A percentile compares a stretch with the other conserved stretches of the same genome.
Evolutionary conservation across 2,888 invertebrate genomes (phyloP).

Genomic region (Amiota minor): DNA sequence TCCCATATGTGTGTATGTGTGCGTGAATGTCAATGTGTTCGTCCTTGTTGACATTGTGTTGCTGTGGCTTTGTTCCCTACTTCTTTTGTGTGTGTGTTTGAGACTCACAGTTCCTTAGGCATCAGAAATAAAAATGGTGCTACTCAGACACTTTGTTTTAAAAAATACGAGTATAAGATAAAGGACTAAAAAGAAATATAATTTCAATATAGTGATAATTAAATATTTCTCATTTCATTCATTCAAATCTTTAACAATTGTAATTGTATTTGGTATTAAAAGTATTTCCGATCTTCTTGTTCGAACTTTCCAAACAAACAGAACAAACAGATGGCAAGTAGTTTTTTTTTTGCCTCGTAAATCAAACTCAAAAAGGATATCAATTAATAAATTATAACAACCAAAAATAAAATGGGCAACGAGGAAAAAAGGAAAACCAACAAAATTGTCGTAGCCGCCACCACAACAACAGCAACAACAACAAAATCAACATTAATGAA

Average conservation of each 20-base stretch:
- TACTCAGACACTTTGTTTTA: not conserved
- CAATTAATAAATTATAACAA: constrained; percentile 40
- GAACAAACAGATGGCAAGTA: no score
- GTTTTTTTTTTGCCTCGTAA: not conserved
- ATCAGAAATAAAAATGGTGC: constrained; percentile 34
- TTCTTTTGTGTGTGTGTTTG: no score
- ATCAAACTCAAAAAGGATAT: constrained; percentile 18
- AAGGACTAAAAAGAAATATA: no score
- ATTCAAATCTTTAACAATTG: no score
- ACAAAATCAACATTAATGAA: not conserved
- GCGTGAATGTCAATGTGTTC: constrained; percentile 21
- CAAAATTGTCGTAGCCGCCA: constrained; percentile 4
- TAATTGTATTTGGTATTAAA: no score
- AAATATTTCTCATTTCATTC: no score
- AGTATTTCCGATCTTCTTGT: no score
- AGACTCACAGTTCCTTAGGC: no score
- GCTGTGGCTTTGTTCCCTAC: constrained; percentile 11
- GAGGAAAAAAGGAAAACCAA: constrained; percentile 13
- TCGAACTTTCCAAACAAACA: no score
- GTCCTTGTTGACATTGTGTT: constrained; percentile 34
- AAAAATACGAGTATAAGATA: no score
- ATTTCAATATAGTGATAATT: no score
- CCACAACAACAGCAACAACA: constrained; percentile 1
- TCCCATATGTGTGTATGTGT: not conserved
- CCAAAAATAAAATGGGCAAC: constrained; percentile 13